Conservation (phyloP, 2,113 vertebrate genomes). For the Okapia johnstoni region DNA sequence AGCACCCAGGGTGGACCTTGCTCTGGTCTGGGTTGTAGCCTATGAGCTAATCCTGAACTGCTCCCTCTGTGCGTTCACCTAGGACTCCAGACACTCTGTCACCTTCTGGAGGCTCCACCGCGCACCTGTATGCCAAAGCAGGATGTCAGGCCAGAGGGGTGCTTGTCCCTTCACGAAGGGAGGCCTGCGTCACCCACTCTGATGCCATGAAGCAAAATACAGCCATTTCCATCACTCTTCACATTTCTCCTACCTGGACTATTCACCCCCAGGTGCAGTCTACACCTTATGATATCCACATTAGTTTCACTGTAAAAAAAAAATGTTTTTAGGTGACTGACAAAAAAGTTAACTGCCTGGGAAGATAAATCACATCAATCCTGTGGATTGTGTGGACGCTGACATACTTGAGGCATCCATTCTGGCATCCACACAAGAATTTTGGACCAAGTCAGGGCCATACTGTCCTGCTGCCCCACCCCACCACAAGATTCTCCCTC, state of each 20-base stretch:
- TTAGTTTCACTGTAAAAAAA: neutral
- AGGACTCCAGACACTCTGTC: no score
- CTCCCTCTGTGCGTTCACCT: neutral
- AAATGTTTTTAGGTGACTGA: neutral
- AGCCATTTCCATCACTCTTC: neutral
- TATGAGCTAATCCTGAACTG: neutral
- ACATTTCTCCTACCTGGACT: neutral
- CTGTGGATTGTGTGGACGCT: neutral
- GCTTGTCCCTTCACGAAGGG: neutral
- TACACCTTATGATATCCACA: neutral
- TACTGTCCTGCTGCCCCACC: neutral
- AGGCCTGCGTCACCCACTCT: neutral
- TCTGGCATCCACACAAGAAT: neutral
- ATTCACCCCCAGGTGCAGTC: neutral
- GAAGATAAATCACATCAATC: neutral
- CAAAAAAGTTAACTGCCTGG: neutral
- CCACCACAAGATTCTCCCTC: neutral
- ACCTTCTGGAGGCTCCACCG: accelerated
- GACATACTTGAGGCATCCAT: neutral
- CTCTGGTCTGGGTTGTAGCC: neutral
- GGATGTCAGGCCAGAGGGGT: neutral
- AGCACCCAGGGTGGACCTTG: neutral
- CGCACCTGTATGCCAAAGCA: neutral
- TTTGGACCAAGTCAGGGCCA: neutral
- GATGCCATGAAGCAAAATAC: neutral